A percentile compares a stretch with the other conserved stretches of the same genome.
Evolutionary conservation across 2,797 vertebrate genomes (phyloP).

Genomic region (Girardinus metallicus): DNA sequence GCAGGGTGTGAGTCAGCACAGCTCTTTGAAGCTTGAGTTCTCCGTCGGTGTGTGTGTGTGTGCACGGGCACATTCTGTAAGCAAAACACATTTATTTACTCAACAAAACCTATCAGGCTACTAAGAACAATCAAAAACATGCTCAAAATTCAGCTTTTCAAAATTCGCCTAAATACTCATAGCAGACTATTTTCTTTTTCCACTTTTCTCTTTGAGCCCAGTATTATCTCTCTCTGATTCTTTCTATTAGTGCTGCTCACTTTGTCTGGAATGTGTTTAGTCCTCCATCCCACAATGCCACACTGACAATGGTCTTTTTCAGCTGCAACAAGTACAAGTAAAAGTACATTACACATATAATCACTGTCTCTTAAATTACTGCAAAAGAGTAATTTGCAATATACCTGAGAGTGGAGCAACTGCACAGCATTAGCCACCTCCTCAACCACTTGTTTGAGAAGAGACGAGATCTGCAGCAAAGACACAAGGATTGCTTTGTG

Average conservation of each 20-base stretch:
- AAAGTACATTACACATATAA: neutral
- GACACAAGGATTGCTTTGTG: neutral
- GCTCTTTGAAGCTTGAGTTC: constrained; percentile 62
- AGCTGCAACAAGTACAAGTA: constrained; percentile 51
- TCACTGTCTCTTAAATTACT: neutral
- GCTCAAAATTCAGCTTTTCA: neutral
- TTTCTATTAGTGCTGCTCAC: constrained; percentile 32
- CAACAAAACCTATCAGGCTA: neutral
- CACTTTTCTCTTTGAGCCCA: neutral
- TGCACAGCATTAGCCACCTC: constrained; percentile 67
- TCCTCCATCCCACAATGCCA: constrained; percentile 74
- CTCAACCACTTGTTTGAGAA: constrained; percentile 35
- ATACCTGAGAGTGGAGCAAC: constrained; percentile 70
- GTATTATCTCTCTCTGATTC: neutral
- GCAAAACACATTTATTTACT: constrained; percentile 11
- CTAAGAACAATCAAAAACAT: neutral
- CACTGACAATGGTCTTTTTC: constrained; percentile 67
- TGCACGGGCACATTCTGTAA: constrained; percentile 61
- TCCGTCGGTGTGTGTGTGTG: constrained; percentile 32
- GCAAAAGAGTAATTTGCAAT: neutral
- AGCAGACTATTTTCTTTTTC: too few species aligned
- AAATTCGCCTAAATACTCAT: neutral
- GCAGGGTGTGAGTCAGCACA: constrained; percentile 59
- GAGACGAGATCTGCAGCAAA: constrained; percentile 48
- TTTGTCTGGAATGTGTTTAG: constrained; percentile 19